Conservation (phyloP, 2,888 invertebrate genomes). For the Netelia inedita region DNA sequence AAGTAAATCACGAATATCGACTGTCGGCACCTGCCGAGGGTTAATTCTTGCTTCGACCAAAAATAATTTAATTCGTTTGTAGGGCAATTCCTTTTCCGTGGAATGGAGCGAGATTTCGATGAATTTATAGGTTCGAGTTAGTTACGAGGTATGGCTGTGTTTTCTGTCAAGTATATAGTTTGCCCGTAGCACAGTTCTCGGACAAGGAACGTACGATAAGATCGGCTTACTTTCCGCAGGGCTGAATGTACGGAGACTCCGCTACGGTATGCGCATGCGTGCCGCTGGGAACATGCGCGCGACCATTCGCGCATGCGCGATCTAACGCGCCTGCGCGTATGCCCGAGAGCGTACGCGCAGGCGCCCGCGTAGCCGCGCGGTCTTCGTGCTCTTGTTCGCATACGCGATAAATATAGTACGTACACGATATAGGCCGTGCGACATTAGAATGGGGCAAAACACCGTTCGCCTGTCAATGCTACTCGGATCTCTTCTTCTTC, state of each 20-base stretch:
- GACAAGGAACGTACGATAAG: constrained; percentile 50
- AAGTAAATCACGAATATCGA: no score
- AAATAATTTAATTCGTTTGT: not conserved
- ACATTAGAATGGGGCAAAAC: constrained; percentile 55
- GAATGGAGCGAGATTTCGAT: constrained; percentile 9
- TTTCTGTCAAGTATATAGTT: constrained; percentile 47
- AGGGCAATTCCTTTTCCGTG: constrained; percentile 2
- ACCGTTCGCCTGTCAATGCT: constrained; percentile 53
- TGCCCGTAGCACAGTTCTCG: constrained; percentile 28
- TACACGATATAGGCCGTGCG: constrained; percentile 35
- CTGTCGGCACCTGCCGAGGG: no score
- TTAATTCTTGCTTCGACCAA: not conserved
- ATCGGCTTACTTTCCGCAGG: constrained; percentile 53
- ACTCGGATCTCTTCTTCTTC: constrained; percentile 51
- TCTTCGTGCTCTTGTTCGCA: constrained; percentile 26
- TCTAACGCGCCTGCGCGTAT: constrained; percentile 4
- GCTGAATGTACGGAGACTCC: constrained; percentile 19
- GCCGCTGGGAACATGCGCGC: not conserved
- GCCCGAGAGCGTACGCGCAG: not conserved
- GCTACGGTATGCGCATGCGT: not conserved
- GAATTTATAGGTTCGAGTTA: constrained; percentile 41
- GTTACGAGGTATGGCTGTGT: constrained; percentile 30
- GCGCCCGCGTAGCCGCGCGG: not conserved
- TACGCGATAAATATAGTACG: not conserved
- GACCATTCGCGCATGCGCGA: not conserved